These are phyloP conservation scores for Drosophila ohnishii DNA, from an alignment of 1,140 invertebrate genomes.

Conservation along the genomic window DNA sequence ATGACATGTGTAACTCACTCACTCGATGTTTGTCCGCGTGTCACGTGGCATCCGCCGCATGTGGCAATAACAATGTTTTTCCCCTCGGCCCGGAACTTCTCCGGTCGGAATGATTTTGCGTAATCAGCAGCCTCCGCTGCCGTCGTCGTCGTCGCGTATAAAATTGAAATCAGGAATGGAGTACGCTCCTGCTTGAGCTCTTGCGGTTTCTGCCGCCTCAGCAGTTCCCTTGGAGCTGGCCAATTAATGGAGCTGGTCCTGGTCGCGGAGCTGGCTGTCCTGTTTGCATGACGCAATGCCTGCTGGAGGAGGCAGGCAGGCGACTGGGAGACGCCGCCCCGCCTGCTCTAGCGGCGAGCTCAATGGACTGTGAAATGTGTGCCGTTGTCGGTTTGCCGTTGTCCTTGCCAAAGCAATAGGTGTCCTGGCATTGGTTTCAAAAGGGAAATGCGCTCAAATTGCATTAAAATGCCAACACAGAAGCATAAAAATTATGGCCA, in stretches of 20 bases:
- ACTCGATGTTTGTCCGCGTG: conserved; percentile 69
- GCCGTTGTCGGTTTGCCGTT: conserved; percentile 55
- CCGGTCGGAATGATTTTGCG: conserved; percentile 49
- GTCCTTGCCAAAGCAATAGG: conserved; percentile 80
- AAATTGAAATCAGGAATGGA: conserved; percentile 55
- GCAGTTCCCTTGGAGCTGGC: conserved; percentile 49
- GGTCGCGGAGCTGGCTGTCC: conserved; percentile 37
- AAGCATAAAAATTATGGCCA: conserved; percentile 80
- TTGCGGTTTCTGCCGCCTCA: conserved; percentile 56
- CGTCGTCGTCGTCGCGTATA: conserved; percentile 23
- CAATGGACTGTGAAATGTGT: conserved; percentile 81
- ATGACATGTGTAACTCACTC: conserved; percentile 57
- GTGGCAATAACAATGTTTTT: conserved; percentile 56
- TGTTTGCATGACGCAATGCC: conserved; percentile 71
- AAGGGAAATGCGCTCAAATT: conserved; percentile 80
- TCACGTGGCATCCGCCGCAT: conserved; percentile 77
- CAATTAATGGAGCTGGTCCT: conserved; percentile 63
- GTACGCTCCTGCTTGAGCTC: conserved; percentile 4
- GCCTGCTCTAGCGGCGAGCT: conserved; percentile 29
- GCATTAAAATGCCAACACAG: conserved; percentile 80
- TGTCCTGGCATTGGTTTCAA: conserved; percentile 81
- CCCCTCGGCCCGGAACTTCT: conserved; percentile 3
- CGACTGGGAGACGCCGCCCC: conserved; percentile 59
- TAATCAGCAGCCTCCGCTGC: conserved; percentile 58
- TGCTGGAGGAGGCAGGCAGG: conserved; percentile 28